A percentile compares a stretch with the other conserved stretches of the same genome.
These are phyloP conservation scores for Steinernema carpocapsae DNA, from an alignment of 2,888 invertebrate genomes.

Conservation along the genomic window DNA sequence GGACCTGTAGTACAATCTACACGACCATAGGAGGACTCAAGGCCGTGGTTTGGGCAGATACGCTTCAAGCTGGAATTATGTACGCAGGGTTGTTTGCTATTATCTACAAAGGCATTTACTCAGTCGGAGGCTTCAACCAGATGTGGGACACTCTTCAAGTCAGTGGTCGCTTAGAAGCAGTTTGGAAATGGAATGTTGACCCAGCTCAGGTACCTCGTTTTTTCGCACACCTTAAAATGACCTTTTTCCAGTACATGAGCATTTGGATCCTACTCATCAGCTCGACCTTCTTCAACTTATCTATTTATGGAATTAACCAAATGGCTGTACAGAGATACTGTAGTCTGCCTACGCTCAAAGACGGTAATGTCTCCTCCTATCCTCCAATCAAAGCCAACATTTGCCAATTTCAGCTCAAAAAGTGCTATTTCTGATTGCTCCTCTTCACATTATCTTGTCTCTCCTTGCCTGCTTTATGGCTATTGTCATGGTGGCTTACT, in stretches of 20 bases:
- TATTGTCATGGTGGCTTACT: conserved; percentile 57
- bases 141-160: conserved; percentile 49
- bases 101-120: conserved; percentile 43
- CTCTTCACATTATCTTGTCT: conserved; percentile 36
- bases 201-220: conserved; percentile 30
- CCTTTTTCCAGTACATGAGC: conserved; percentile 50
- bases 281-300: conserved; percentile 55
- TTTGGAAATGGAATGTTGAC: conserved; percentile 42
- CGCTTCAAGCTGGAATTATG: conserved; percentile 56
- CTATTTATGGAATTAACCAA: conserved; percentile 56
- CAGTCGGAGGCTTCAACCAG: conserved; percentile 47
- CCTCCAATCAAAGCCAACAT: background rate
- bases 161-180: conserved; percentile 48
- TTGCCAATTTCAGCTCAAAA: background rate
- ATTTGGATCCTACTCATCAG: conserved; percentile 56
- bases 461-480: conserved; percentile 48
- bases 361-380: conserved; percentile 37
- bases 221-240: background rate
- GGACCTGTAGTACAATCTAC: conserved; percentile 55
- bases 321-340: conserved; percentile 57
- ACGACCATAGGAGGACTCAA: conserved; percentile 60
- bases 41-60: conserved; percentile 60
- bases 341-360: conserved; percentile 51
- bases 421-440: conserved; percentile 34
- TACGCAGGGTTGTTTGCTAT: conserved; percentile 54